Conservation (phyloP, 2,113 vertebrate genomes). For the Rostratula benghalensis region DNA sequence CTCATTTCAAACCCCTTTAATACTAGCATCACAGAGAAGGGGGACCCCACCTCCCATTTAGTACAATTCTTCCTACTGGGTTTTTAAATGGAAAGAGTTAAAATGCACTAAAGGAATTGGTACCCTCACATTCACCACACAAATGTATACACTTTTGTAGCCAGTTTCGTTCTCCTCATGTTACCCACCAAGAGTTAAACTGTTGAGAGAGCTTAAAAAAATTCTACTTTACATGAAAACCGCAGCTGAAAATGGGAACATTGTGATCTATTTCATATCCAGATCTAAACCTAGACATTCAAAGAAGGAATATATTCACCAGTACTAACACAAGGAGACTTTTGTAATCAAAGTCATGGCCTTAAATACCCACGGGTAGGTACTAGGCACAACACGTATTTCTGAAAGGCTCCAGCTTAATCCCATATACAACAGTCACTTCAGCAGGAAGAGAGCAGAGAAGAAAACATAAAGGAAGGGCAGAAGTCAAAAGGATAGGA, state of each 20-base stretch:
- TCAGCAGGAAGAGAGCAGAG: neutral
- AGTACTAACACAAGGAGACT: conserved; percentile 54
- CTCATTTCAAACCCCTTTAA: neutral
- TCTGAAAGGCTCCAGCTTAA: conserved; percentile 44
- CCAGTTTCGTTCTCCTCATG: neutral
- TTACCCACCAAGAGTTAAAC: conserved; percentile 37
- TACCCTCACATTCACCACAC: neutral
- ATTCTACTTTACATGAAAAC: conserved; percentile 9
- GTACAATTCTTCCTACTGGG: neutral
- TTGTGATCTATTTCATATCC: conserved; percentile 53
- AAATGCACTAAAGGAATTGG: neutral
- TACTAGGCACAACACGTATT: conserved; percentile 27
- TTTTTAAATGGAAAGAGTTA: neutral
- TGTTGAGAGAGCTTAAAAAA: neutral
- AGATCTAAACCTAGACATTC: conserved; percentile 14
- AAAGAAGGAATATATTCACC: conserved; percentile 64
- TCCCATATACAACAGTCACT: neutral
- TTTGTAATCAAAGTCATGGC: conserved; percentile 49
- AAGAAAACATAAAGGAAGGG: neutral
- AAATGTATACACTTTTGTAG: neutral
- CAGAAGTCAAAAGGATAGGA: conserved; percentile 16
- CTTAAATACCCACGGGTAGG: conserved; percentile 58
- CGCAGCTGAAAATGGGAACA: conserved; percentile 57
- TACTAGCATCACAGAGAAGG: neutral
- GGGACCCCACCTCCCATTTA: neutral